Percentiles rank a stretch among this genome's conserved stretches.
These are phyloP conservation scores for Rostratula benghalensis DNA, from an alignment of 2,113 vertebrate species.

Conservation along the genomic window DNA sequence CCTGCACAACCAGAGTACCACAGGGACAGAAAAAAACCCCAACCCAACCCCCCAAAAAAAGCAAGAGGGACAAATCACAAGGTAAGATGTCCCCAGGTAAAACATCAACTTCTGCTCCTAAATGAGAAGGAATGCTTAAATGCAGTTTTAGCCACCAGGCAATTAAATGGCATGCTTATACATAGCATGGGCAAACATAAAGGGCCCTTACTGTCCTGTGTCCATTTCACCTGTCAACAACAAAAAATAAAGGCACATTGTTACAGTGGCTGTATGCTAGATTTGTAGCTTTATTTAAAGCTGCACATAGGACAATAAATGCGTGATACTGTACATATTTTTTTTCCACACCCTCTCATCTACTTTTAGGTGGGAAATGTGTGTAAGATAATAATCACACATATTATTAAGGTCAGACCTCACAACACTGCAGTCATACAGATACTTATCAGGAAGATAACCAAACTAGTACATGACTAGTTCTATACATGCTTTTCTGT, in stretches of 20 bases:
- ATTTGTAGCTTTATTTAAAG: no score
- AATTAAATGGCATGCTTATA: neutral
- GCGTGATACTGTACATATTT: neutral
- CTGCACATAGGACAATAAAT: neutral
- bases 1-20: neutral
- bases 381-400: neutral
- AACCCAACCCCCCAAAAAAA: no score
- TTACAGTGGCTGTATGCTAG: neutral
- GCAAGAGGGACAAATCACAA: neutral
- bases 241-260: neutral
- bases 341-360: neutral
- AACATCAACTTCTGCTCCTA: neutral
- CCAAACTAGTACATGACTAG: neutral
- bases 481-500: neutral
- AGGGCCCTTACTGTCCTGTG: neutral
- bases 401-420: neutral
- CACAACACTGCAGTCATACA: neutral
- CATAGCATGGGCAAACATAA: neutral
- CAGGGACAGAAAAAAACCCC: no score
- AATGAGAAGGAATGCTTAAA: neutral
- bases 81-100: neutral
- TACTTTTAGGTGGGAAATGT: neutral
- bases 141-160: fast-evolving
- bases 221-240: neutral
- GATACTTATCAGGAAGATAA: neutral